These are phyloP conservation scores for Caenorhabditis parvicauda DNA, from an alignment of 2,888 invertebrate species.

Conservation along the genomic window DNA sequence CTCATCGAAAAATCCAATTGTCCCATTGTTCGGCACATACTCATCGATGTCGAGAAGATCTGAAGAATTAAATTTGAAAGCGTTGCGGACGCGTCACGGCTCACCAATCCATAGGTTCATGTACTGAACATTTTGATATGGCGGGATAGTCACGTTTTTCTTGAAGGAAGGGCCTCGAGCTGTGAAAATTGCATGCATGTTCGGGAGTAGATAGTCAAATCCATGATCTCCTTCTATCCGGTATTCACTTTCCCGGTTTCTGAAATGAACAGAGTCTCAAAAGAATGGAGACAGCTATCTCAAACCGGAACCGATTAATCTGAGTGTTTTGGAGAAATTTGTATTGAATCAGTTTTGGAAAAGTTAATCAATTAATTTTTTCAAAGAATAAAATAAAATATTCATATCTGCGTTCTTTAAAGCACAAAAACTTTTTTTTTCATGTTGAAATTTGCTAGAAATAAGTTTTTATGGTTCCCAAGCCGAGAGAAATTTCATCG, in stretches of 20 bases:
- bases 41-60: slow-evolving; percentile 17
- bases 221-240: slow-evolving; percentile 50
- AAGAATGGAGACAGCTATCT: no score
- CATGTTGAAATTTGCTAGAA: no score
- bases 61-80: background rate
- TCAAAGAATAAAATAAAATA: no score
- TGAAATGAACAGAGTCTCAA: no score
- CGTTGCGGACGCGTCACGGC: background rate
- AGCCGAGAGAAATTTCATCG: no score
- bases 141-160: slow-evolving; percentile 28
- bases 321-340: no score
- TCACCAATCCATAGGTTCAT: slow-evolving; percentile 46
- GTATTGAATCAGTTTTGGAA: no score
- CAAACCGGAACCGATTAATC: no score
- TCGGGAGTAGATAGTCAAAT: slow-evolving; percentile 46
- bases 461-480: no score
- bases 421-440: no score
- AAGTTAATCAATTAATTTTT: no score
- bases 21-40: slow-evolving; percentile 52
- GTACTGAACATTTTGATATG: slow-evolving; percentile 57
- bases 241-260: slow-evolving; percentile 32
- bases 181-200: slow-evolving; percentile 58
- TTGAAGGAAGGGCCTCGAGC: slow-evolving; percentile 54
- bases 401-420: no score
- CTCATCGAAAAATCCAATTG: slow-evolving; percentile 39